Conservation (phyloP, 2,113 vertebrate species). For the Reinhardtius hippoglossoides region DNA sequence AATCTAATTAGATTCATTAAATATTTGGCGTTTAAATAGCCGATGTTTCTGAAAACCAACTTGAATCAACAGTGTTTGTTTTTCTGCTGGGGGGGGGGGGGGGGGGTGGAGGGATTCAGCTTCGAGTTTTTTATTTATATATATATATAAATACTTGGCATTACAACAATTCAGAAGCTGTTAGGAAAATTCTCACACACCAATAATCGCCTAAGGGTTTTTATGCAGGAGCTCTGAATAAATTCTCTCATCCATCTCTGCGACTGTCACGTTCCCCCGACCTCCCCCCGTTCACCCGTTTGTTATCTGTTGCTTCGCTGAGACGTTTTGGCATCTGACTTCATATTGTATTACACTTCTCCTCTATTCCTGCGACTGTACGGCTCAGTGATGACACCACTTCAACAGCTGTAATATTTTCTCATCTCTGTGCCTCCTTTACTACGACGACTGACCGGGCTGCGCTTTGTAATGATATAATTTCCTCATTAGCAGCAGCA, state of each 20-base stretch:
- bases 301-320: background rate
- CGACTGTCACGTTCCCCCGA: background rate
- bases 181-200: background rate
- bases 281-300: background rate
- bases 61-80: too few relatives aligned
- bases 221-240: background rate
- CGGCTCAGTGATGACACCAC: background rate
- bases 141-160: background rate
- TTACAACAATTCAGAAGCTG: background rate
- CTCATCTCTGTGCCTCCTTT: background rate
- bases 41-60: too few relatives aligned
- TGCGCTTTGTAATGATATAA: background rate
- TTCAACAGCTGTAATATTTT: background rate
- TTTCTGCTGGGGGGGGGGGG: too few relatives aligned
- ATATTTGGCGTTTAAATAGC: too few relatives aligned
- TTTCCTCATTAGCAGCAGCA: background rate
- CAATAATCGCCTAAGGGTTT: background rate
- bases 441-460: background rate
- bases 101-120: background rate
- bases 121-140: background rate
- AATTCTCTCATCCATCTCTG: background rate
- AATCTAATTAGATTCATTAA: too few relatives aligned
- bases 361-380: background rate
- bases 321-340: background rate
- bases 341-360: background rate